Evolutionary conservation across 2,888 invertebrate genomes (phyloP), one percentile per base, ranked within the genome.

Genomic region (Acholoe squamosa): DNA sequence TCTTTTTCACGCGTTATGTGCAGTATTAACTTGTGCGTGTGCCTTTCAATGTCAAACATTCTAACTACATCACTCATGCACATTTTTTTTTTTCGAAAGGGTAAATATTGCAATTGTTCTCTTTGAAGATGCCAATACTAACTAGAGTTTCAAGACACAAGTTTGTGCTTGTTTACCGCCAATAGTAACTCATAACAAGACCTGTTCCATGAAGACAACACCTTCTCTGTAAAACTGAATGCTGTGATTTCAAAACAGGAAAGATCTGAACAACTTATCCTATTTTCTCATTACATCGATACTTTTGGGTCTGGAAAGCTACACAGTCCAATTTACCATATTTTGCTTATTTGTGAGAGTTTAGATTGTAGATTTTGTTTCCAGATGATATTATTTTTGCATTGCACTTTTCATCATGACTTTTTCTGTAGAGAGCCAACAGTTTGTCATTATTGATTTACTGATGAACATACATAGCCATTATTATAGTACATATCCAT

Each of bases 261-360:
- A n/a, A n/a, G n/a, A n/a, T n/a, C n/a, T n/a, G n/a, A 14, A n/a
- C 7, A 25, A 28, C 71, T 71, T 0, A n/a, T 28, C 0, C 71
- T 28, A 0, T 28, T 25, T 28, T 14, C 71, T 28, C 28, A 5
- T 14, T 71, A 28, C 71, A 28, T 71, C 25, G 61, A 61, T 28
- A 28, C 71, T 71, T 71, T 71, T 71, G 71, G 71, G 71, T 71
- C 71, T 25, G 71, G 71, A 71, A 71, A 71, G 71, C 71, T 71
- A 71, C 71, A 61, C 61, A 61, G 61, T 61, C n/a, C n/a, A 61
- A 61, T 61, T n/a, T 61, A 43, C n/a, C n/a, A 61, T 3, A 61
- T 61, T n/a, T 61, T 61, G 19, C 61, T n/a, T 61, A n/a, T 61
- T 61, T 19, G 61, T 19, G 61, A 61, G n/a, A n/a, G 19, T 7